Base-by-base conservation (phyloP, 2,113 vertebrate species). In the Callorhinus ursinus region DNA sequence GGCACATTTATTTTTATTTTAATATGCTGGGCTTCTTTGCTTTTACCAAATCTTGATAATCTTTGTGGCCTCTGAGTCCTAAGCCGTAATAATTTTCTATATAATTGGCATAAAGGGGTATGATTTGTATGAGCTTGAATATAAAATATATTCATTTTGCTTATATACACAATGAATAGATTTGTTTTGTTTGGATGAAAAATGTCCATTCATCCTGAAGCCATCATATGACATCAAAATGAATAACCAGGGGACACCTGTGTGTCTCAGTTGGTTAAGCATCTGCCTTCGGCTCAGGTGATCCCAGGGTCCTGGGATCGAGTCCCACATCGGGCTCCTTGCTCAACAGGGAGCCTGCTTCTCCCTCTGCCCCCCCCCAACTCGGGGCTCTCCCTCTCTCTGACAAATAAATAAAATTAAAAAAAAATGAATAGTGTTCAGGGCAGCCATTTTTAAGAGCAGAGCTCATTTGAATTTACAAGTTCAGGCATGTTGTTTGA, bases 41-140 rank as follows among this genome's bases (percentile, higher is more conserved):
- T 72, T 90, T 93, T 76, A 80, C 19, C 71, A 71, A 77, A 77
- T 67, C 81, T 80, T 85, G 28, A 77, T 85, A 36, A 82, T 86
- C 59, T 87, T 89, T 59, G 61, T 74, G 55, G 18, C 53, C 57
- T 33, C 69, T 90, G 63, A 90, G 53, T 61, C 53, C 55, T 87
- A 59, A 82, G 21, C 72, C 26, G 67, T 90, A 80, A 59, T 94
- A 87, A 31, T 87, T 88, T 85, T 96, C 51, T n/a, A 74, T 69
- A 49, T 96, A 92, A 94, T 63, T 82, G 89, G 28, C 53, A 82
- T 46, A 79, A 92, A 93, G 24, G 69, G 7, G 3, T 89, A 57
- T 94, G 80, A 87, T 90, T 93, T 90, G 61, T 96, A 51, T 92
- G 39, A 88, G n/a, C 59, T 77, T 55, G 84, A 74, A 72, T 90